Evolutionary conservation across 2,113 vertebrate species (phyloP).

Genomic region (Chunga burmeisteri): DNA sequence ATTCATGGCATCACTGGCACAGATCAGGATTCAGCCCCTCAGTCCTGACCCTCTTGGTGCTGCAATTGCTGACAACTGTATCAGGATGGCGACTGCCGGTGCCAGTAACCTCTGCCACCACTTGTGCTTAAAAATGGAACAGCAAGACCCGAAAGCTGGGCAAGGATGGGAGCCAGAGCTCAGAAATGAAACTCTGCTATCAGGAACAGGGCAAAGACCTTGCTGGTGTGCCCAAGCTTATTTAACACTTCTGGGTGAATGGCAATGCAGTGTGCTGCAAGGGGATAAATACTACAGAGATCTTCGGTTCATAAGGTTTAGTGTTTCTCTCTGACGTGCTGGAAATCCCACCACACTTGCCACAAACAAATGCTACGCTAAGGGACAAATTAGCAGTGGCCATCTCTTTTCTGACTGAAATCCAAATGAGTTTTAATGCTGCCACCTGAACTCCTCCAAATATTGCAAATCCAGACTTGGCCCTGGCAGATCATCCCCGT

Average conservation of each 20-base stretch:
- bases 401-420: background rate
- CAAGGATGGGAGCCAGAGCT: background rate
- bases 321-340: background rate
- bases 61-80: background rate
- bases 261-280: background rate
- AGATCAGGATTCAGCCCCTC: background rate
- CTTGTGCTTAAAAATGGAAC: background rate
- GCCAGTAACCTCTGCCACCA: background rate
- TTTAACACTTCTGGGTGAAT: background rate
- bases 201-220: background rate
- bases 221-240: background rate
- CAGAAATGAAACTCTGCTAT: background rate
- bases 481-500: background rate
- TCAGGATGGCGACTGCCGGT: background rate
- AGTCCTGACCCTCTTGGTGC: rapidly evolving
- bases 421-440: background rate
- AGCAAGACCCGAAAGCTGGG: background rate
- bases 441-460: background rate
- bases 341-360: background rate
- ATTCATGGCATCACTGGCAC: background rate
- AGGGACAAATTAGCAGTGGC: background rate
- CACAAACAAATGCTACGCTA: background rate
- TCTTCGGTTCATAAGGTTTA: background rate
- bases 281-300: background rate
- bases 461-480: background rate